Percentiles rank a stretch among this genome's conserved stretches.
Evolutionary conservation across 2,888 invertebrate species (phyloP).

Genomic region (Schrankia costaestrigalis): DNA sequence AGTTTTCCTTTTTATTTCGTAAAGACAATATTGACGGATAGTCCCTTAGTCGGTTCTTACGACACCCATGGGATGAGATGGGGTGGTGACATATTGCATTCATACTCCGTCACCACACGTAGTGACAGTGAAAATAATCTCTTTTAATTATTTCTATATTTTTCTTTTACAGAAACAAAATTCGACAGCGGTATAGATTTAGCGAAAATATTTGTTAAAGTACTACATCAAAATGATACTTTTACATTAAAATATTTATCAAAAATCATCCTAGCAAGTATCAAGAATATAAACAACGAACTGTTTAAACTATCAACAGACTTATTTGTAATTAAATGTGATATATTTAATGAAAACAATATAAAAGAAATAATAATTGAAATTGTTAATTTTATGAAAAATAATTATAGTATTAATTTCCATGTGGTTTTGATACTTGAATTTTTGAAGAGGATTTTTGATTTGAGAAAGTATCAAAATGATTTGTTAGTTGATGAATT

Average conservation of each 20-base stretch:
- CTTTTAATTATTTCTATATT: too few species aligned
- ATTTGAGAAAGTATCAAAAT: not conserved
- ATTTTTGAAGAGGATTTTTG: constrained; percentile 6
- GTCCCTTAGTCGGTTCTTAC: too few species aligned
- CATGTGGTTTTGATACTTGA: constrained; percentile 2
- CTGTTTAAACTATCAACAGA: constrained; percentile 37
- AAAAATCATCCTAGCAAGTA: constrained; percentile 29
- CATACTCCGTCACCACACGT: too few species aligned
- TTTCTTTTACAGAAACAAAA: constrained; percentile 40
- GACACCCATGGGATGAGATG: too few species aligned
- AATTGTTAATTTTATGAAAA: constrained; percentile 16
- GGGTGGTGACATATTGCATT: too few species aligned
- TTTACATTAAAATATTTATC: constrained; percentile 41
- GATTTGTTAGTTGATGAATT: not conserved
- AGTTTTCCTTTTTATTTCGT: too few species aligned
- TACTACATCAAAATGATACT: constrained; percentile 42
- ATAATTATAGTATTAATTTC: constrained; percentile 5
- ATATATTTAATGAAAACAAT: constrained; percentile 32
- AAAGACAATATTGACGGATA: too few species aligned
- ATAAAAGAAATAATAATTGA: constrained; percentile 17
- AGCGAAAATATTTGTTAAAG: constrained; percentile 35
- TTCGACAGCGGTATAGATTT: constrained; percentile 44
- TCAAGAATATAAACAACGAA: constrained; percentile 27
- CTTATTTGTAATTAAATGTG: constrained; percentile 44
- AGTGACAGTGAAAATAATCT: too few species aligned